phyloP scores from a whole-genome alignment of 1,140 invertebrate genomes.

The Bombus ignitus region DNA sequence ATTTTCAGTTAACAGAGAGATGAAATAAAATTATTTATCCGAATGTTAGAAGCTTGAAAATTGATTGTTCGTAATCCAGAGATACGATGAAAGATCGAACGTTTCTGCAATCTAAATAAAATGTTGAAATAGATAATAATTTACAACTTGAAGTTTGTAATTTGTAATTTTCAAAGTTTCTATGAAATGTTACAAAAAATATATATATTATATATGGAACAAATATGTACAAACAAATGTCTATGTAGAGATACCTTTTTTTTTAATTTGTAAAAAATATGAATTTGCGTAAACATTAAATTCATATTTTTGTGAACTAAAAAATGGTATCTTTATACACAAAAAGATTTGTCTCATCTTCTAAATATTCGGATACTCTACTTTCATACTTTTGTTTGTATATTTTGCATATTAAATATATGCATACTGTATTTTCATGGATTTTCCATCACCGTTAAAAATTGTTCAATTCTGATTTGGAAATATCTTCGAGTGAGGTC shows the following conservation, averaged over 20 bases:
- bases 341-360: neutral
- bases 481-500: too few relatives aligned
- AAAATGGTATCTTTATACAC: fast-evolving
- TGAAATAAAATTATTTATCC: too few relatives aligned
- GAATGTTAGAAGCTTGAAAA: neutral
- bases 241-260: too few relatives aligned
- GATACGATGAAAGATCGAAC: too few relatives aligned
- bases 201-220: too few relatives aligned
- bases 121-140: neutral
- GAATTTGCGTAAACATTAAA: too few relatives aligned
- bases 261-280: too few relatives aligned
- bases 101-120: neutral
- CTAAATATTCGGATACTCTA: neutral
- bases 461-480: too few relatives aligned
- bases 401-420: neutral
- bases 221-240: too few relatives aligned
- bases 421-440: neutral
- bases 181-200: too few relatives aligned
- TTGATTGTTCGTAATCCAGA: neutral
- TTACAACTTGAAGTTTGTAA: too few relatives aligned
- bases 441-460: neutral
- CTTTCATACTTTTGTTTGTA: neutral
- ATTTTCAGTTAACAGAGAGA: neutral
- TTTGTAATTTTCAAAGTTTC: too few relatives aligned
- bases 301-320: neutral